phyloP scores from a whole-genome alignment of 1,140 invertebrate genomes.

The Anagrus nilaparvatae region DNA sequence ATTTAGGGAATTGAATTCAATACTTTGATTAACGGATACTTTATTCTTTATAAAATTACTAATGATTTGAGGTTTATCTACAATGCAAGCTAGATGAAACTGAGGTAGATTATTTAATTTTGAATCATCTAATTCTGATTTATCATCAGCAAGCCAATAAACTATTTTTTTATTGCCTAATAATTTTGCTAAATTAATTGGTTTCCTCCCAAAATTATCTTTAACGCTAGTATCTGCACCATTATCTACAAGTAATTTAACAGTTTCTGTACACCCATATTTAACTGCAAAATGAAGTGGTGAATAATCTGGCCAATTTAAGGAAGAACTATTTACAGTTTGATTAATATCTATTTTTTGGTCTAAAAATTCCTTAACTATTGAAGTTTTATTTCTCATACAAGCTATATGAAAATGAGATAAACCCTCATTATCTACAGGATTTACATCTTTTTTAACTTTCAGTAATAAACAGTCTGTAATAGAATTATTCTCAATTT shows the following conservation, averaged over 20 bases:
- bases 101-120: constrained; percentile 8
- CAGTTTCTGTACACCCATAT: not conserved
- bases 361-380: constrained; percentile 4
- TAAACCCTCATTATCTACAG: constrained; percentile 2
- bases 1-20: too few relatives aligned
- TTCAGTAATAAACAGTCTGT: not conserved
- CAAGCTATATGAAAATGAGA: constrained; percentile 14
- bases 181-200: constrained; percentile 6
- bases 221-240: constrained; percentile 4
- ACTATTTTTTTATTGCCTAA: constrained; percentile 6
- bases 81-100: constrained; percentile 10
- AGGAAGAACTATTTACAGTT: not conserved
- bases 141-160: too few relatives aligned
- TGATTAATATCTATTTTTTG: constrained; percentile 4
- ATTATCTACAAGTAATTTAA: constrained; percentile 6
- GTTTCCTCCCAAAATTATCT: constrained; percentile 2
- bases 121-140: too few relatives aligned
- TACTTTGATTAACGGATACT: too few relatives aligned
- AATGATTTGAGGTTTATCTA: constrained; percentile 2
- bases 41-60: constrained; percentile 2
- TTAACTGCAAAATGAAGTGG: constrained; percentile 12
- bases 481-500: too few relatives aligned
- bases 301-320: constrained; percentile 5
- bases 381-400: constrained; percentile 8
- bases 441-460: constrained; percentile 1